A percentile compares a stretch with the other conserved stretches of the same genome.
phyloP scores from a whole-genome alignment of 2,113 vertebrate species.

The Pluvianellus socialis region DNA sequence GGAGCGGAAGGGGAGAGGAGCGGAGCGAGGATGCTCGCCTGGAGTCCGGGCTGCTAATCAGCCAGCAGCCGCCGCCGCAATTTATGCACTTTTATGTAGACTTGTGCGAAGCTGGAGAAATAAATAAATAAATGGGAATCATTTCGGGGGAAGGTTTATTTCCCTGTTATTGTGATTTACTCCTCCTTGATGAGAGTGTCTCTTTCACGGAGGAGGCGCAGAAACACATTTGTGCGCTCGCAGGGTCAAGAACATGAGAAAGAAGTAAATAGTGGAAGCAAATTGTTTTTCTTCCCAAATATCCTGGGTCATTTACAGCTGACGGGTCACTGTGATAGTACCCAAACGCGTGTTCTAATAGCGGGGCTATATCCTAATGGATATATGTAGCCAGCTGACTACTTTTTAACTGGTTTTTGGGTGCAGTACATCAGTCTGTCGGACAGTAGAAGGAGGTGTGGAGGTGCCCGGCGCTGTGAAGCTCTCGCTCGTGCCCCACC shows the following conservation, averaged over 20 bases:
- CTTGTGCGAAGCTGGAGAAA: background rate
- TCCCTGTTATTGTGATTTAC: constrained; percentile 65
- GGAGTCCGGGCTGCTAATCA: background rate
- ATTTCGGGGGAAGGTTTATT: constrained; percentile 54
- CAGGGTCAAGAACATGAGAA: constrained; percentile 26
- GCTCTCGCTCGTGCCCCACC: rapidly evolving
- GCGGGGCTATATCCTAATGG: background rate
- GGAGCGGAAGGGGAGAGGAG: background rate
- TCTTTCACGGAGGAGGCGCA: background rate
- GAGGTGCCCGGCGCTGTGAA: background rate
- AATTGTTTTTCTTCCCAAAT: constrained; percentile 16
- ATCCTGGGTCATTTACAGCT: background rate
- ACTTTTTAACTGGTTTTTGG: rapidly evolving
- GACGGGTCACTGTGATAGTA: background rate
- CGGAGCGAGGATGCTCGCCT: background rate
- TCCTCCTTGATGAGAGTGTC: constrained; percentile 33
- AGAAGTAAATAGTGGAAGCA: constrained; percentile 4
- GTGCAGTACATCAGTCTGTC: rapidly evolving
- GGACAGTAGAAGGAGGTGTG: background rate
- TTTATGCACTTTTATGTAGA: background rate
- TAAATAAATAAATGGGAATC: background rate
- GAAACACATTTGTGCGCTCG: background rate
- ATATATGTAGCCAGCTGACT: rapidly evolving
- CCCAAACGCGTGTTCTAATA: rapidly evolving
- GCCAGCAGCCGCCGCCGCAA: background rate